Evolutionary conservation across 2,797 vertebrate genomes (phyloP).

Genomic region (Phalloptychus januarius): DNA sequence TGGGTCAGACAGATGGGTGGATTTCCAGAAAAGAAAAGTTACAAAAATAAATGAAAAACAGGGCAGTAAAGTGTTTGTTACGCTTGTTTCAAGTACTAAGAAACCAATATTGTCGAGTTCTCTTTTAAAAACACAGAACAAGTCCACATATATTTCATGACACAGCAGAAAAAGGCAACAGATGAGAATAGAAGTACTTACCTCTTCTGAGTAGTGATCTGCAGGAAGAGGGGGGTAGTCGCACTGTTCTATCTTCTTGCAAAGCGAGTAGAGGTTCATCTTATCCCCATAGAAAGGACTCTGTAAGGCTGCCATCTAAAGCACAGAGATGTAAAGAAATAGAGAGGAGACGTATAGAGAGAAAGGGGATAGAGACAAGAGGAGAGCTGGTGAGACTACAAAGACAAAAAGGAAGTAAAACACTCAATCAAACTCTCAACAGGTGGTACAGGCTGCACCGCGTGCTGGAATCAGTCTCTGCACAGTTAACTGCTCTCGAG

Average conservation of each 20-base stretch:
- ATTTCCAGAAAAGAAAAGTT: constrained; percentile 32
- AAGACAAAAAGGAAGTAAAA: constrained; percentile 28
- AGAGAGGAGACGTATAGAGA: constrained; percentile 11
- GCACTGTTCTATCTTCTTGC: constrained; percentile 99
- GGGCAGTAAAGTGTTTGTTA: constrained; percentile 40
- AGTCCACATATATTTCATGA: constrained; percentile 16
- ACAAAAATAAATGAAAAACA: constrained; percentile 33
- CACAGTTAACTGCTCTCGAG: constrained; percentile 3
- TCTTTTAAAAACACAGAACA: constrained; percentile 27
- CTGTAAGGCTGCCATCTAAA: constrained; percentile 97
- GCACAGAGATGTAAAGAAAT: constrained; percentile 50
- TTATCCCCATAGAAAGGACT: constrained; percentile 99
- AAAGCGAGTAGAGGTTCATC: constrained; percentile 98
- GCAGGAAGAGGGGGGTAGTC: constrained; percentile 98
- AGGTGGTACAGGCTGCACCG: constrained; percentile 13
- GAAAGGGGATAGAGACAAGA: constrained; percentile 16
- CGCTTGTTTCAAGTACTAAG: constrained; percentile 15
- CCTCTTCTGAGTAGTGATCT: constrained; percentile 98
- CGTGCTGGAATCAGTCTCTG: neutral
- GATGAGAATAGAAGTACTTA: constrained; percentile 60
- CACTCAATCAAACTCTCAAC: constrained; percentile 34
- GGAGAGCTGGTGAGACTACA: constrained; percentile 10
- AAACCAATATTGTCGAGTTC: constrained; percentile 4
- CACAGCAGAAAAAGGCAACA: constrained; percentile 16
- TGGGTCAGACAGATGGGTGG: constrained; percentile 42